phyloP scores from a whole-genome alignment of 2,888 invertebrate species.

The Clostera curtula region DNA sequence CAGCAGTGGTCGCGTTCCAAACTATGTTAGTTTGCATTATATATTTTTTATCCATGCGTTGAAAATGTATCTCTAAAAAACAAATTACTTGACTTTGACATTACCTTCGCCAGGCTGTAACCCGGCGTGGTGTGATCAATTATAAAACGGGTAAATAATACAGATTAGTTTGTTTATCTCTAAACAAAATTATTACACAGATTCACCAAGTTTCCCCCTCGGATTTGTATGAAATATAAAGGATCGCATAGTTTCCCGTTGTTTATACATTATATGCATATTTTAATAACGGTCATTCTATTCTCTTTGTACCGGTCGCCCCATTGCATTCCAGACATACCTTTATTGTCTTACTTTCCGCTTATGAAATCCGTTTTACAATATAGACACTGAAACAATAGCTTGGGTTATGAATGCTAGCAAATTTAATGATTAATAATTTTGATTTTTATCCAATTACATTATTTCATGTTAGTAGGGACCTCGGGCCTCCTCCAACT shows the following conservation, averaged over 20 bases:
- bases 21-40: too few species aligned
- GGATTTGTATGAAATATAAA: slow-evolving; percentile 74
- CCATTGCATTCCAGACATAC: slow-evolving; percentile 64
- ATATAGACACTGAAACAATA: slow-evolving; percentile 38
- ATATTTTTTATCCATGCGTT: too few species aligned
- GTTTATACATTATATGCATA: too few species aligned
- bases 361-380: slow-evolving; percentile 53
- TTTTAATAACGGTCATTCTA: slow-evolving; percentile 63
- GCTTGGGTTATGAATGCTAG: slow-evolving; percentile 1
- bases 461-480: too few species aligned
- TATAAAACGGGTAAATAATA: too few species aligned
- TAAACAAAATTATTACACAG: slow-evolving; percentile 38
- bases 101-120: too few species aligned
- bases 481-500: too few species aligned
- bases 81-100: too few species aligned
- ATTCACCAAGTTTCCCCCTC: slow-evolving; percentile 32
- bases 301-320: slow-evolving; percentile 45
- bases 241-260: slow-evolving; percentile 65
- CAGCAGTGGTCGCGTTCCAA: too few species aligned
- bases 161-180: slow-evolving; percentile 46
- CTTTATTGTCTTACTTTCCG: slow-evolving; percentile 72
- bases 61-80: too few species aligned
- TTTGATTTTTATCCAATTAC: too few species aligned
- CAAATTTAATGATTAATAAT: slow-evolving; percentile 19
- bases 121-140: too few species aligned